Percentiles rank a stretch among this genome's conserved stretches.
These are phyloP conservation scores for Phoxinus dragarum DNA, from an alignment of 2,797 vertebrate genomes.

Conservation along the genomic window DNA sequence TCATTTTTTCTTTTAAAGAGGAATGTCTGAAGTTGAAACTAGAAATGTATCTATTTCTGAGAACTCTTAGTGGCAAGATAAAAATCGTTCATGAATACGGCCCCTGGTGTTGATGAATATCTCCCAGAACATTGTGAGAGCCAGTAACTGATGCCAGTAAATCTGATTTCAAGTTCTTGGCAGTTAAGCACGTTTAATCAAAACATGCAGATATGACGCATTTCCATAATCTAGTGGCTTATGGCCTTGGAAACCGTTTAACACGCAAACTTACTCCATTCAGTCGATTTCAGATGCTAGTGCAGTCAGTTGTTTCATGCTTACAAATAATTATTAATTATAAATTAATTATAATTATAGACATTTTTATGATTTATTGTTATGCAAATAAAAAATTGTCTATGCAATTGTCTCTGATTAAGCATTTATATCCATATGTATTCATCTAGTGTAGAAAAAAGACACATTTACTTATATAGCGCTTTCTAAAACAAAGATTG, in stretches of 20 bases:
- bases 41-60: not conserved
- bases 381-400: not conserved
- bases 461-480: too few relatives aligned
- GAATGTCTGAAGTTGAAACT: not conserved
- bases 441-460: too few relatives aligned
- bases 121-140: not conserved
- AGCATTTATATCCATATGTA: too few relatives aligned
- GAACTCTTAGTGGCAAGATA: too few relatives aligned
- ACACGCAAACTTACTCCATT: not conserved
- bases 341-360: too few relatives aligned
- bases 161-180: conserved; percentile 24
- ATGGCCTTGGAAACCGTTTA: conserved; percentile 4
- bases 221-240: conserved; percentile 33
- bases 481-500: too few relatives aligned
- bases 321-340: not conserved
- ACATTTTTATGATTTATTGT: not conserved
- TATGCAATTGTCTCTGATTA: too few relatives aligned
- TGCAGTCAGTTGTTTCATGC: not conserved
- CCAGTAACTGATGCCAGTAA: conserved; percentile 3
- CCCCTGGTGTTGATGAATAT: not conserved
- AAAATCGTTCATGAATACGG: too few relatives aligned
- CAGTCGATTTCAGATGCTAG: not conserved
- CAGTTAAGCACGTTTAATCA: not conserved
- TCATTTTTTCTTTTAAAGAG: not conserved
- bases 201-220: conserved; percentile 28